Evolutionary conservation across 2,113 vertebrate species (phyloP).

Genomic region (Saccopteryx leptura): DNA sequence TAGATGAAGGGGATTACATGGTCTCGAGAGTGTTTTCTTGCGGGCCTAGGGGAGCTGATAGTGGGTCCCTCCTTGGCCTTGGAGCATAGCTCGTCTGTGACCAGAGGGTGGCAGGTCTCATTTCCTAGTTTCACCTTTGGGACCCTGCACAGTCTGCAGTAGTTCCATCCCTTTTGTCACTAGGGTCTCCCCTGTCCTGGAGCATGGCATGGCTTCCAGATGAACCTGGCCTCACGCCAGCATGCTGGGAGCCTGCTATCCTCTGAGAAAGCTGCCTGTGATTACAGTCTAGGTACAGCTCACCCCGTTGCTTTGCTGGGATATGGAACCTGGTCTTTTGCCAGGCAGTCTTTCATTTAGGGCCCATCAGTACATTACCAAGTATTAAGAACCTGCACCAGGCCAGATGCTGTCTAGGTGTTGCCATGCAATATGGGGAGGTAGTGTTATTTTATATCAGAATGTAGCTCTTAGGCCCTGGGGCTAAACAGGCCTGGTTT

Average conservation of each 20-base stretch:
- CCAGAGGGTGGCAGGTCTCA: not conserved
- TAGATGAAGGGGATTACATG: not conserved
- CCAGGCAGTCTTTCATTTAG: not conserved
- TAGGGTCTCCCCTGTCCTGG: not conserved
- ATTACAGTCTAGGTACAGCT: not conserved
- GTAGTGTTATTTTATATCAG: not conserved
- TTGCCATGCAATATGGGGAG: not conserved
- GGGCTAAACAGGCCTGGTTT: not conserved
- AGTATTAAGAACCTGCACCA: accelerated
- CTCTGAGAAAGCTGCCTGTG: not conserved
- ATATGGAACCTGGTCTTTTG: not conserved
- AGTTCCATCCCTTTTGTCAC: not conserved
- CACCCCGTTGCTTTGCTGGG: not conserved
- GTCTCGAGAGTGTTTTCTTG: not conserved
- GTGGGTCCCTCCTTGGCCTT: not conserved
- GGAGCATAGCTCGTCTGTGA: not conserved
- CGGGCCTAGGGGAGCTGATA: not conserved
- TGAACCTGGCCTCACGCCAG: not conserved
- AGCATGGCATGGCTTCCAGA: not conserved
- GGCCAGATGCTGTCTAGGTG: not conserved
- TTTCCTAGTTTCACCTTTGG: not conserved
- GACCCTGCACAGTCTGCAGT: not conserved
- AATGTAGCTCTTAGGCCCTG: not conserved
- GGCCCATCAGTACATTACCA: not conserved
- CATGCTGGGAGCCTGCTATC: not conserved